Base-by-base conservation (phyloP, 1,140 invertebrate genomes). In the Bradysia coprophila region DNA sequence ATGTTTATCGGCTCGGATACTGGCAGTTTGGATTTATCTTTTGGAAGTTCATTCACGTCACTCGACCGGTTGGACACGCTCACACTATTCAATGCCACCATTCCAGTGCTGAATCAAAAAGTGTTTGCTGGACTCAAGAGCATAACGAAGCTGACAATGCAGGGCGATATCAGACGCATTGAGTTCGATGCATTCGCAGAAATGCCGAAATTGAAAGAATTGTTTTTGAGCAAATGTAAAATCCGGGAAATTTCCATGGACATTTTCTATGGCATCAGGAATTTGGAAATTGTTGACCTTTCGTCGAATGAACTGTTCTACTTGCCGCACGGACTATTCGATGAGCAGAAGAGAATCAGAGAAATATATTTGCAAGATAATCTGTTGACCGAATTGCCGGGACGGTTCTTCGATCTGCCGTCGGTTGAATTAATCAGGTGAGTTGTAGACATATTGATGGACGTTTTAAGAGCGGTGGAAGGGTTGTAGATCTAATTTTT, bases 141-240 rank as follows among this genome's bases (percentile, higher is more conserved):
- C 0, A 41, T 60, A 34, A 49, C 55, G 40, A 32, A 45, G 21
- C 46, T 60, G 11, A 38, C 31, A 15, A 22, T 56, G 36, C 47
- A 65, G 8, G 78, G 78, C 18, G 62, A 59, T 45, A 65, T 80
- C 22, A 53, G 56, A 4, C 56, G 54, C 42, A 65, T 81, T n/a
- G 72, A 76, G 44, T 76, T 71, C 48, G 76, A 79, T 54, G 73
- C 75, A 0, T 81, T 81, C 49, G 50, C 68, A 22, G 72, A 75
- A 49, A 58, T 76, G 34, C 52, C 57, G 20, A 63, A 67, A 31
- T 52, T 81, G n/a, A 55, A 68, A 33, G 67, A 67, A 45, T 53
- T 81, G 5, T 64, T 71, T 43, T 42, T 81, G 15, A 71, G 66
- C 46, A 49, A 70, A n/a, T 78, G 76, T 50, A 59, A 66, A n/a